Evolutionary conservation across 2,888 invertebrate species (phyloP).

Genomic region (Leptopilina drosophilae): DNA sequence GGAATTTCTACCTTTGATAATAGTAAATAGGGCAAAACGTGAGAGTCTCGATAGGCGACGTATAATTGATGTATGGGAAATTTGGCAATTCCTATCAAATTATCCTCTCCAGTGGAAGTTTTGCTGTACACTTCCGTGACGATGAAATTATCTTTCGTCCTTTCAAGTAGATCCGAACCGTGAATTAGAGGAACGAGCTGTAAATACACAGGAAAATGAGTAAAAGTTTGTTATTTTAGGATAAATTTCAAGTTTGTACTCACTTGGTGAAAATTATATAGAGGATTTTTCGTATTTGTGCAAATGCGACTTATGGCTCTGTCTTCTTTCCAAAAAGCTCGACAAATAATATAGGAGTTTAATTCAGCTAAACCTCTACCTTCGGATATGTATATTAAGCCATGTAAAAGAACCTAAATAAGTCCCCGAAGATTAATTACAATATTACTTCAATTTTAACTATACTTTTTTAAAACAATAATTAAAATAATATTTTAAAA

Average conservation of each 20-base stretch:
- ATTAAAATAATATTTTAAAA: too few relatives aligned
- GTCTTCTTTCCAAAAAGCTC: conserved; percentile 78
- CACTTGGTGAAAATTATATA: conserved; percentile 79
- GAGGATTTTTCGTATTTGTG: conserved; percentile 75
- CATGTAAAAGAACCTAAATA: conserved; percentile 75
- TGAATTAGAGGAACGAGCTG: conserved; percentile 80
- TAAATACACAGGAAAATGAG: conserved; percentile 52
- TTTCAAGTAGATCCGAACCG: conserved; percentile 78
- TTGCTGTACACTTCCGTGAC: conserved; percentile 79
- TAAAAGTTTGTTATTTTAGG: background rate
- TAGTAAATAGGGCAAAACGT: conserved; percentile 79
- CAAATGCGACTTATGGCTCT: conserved; percentile 76
- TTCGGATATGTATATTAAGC: conserved; percentile 78
- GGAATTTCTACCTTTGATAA: conserved; percentile 77
- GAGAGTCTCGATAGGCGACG: conserved; percentile 80
- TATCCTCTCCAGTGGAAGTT: conserved; percentile 68
- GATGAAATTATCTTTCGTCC: conserved; percentile 80
- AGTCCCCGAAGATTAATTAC: conserved; percentile 16
- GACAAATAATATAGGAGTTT: conserved; percentile 77
- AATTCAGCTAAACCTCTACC: conserved; percentile 75
- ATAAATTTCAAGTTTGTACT: conserved; percentile 20
- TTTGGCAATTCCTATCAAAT: conserved; percentile 78
- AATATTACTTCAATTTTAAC: background rate
- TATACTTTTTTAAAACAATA: background rate
- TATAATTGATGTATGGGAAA: conserved; percentile 81